These are phyloP conservation scores for Asteroscopus sphinx DNA, from an alignment of 2,888 invertebrate genomes.

Conservation along the genomic window DNA sequence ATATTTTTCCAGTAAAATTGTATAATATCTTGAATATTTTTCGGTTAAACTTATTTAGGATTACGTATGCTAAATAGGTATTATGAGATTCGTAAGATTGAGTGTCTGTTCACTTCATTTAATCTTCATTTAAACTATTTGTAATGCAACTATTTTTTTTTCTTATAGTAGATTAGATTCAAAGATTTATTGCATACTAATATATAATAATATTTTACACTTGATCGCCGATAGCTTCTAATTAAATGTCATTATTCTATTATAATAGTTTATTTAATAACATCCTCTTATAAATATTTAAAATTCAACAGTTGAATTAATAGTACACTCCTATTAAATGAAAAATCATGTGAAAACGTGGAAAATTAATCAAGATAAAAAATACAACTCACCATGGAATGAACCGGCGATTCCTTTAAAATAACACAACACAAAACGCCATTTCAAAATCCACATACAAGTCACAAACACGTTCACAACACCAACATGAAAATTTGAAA, in stretches of 20 bases:
- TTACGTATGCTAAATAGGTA: slow-evolving; percentile 21
- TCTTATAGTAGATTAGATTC: too few relatives aligned
- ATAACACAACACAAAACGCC: slow-evolving; percentile 52
- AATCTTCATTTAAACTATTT: slow-evolving; percentile 12
- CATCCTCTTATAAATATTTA: not conserved
- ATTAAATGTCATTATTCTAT: too few relatives aligned
- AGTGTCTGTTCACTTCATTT: slow-evolving; percentile 16
- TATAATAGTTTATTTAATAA: too few relatives aligned
- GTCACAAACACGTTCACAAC: slow-evolving; percentile 59
- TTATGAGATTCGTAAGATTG: slow-evolving; percentile 9
- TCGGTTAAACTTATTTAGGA: slow-evolving; percentile 41
- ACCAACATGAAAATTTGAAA: slow-evolving; percentile 51
- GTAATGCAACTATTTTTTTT: too few relatives aligned
- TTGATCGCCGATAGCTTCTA: too few relatives aligned
- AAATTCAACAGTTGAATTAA: not conserved
- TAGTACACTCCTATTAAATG: too few relatives aligned
- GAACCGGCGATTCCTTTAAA: slow-evolving; percentile 53
- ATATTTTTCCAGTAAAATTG: slow-evolving; percentile 47
- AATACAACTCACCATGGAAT: slow-evolving; percentile 60
- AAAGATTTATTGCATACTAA: too few relatives aligned
- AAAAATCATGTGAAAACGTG: slow-evolving; percentile 11
- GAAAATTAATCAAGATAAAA: slow-evolving; percentile 6
- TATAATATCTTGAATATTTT: slow-evolving; percentile 49
- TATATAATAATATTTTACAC: too few relatives aligned
- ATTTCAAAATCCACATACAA: slow-evolving; percentile 55